A percentile compares a stretch with the other conserved stretches of the same genome.
Conservation (phyloP, 2,797 vertebrate species). For the Ficedula albicollis region DNA sequence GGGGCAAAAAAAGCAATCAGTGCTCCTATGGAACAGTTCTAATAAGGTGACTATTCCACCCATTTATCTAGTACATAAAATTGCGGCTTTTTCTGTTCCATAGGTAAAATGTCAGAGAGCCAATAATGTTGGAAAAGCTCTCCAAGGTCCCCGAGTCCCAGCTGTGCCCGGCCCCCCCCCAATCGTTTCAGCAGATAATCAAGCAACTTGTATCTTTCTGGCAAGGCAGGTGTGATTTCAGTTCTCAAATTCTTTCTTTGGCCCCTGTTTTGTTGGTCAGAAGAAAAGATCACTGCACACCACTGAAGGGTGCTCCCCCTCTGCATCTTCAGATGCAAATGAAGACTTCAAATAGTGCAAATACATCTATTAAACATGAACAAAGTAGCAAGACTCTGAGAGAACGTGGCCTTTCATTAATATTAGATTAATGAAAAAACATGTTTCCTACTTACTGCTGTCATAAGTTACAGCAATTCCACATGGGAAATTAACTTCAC, state of each 20-base stretch:
- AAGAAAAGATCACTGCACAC: background rate
- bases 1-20: rapidly evolving
- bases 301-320: background rate
- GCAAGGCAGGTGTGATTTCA: background rate
- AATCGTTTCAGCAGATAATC: background rate
- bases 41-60: background rate
- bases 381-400: background rate
- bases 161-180: background rate
- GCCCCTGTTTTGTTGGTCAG: background rate
- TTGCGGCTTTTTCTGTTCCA: background rate
- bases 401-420: background rate
- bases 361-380: background rate
- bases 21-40: background rate
- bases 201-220: background rate
- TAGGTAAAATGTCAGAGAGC: background rate
- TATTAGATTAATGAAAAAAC: background rate
- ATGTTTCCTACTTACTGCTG: background rate
- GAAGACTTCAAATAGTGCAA: background rate
- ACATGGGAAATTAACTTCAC: background rate
- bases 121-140: rapidly evolving
- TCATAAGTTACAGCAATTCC: background rate
- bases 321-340: background rate
- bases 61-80: background rate
- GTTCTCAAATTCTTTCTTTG: background rate
- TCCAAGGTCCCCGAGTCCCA: rapidly evolving